Conservation (phyloP, 2,113 vertebrate species). For the Thamnaconus septentrionalis region DNA sequence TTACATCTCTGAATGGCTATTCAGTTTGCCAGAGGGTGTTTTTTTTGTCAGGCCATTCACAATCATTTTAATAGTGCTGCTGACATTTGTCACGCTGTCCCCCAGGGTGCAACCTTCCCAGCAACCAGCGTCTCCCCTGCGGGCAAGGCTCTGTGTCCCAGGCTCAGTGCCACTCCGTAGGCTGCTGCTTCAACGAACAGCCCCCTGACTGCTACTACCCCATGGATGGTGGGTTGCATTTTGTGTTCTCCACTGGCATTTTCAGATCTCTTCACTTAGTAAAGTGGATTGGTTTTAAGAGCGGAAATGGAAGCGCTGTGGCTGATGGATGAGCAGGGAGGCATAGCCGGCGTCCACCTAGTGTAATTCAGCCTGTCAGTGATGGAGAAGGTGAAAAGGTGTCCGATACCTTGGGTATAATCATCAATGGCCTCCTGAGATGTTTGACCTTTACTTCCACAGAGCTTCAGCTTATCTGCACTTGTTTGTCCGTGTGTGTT, state of each 20-base stretch:
- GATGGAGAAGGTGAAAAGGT: slow-evolving; percentile 50
- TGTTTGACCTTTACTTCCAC: slow-evolving; percentile 61
- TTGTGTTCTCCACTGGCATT: slow-evolving; percentile 35
- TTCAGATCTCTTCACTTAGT: slow-evolving; percentile 39
- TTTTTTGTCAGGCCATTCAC: slow-evolving; percentile 23
- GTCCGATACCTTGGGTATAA: slow-evolving; percentile 54
- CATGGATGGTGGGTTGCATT: slow-evolving; percentile 73
- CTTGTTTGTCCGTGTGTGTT: slow-evolving; percentile 15
- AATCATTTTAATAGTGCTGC: slow-evolving; percentile 41
- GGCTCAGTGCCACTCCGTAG: slow-evolving; percentile 65
- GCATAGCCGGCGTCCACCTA: slow-evolving; percentile 26
- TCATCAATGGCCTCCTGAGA: slow-evolving; percentile 63
- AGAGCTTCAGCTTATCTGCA: slow-evolving; percentile 44
- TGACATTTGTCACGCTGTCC: slow-evolving; percentile 59
- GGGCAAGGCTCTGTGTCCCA: slow-evolving; percentile 49
- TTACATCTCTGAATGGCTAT: slow-evolving; percentile 29
- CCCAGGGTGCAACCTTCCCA: slow-evolving; percentile 72
- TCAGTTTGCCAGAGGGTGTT: slow-evolving; percentile 29
- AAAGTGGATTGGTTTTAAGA: slow-evolving; percentile 33
- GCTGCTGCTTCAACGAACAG: slow-evolving; percentile 72
- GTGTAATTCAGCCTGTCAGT: slow-evolving; percentile 41
- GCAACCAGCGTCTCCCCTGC: slow-evolving; percentile 71
- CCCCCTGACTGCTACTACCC: slow-evolving; percentile 73
- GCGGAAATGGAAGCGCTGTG: slow-evolving; percentile 21
- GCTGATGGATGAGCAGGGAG: slow-evolving; percentile 35